Evolutionary conservation across 2,888 invertebrate species (phyloP).

Genomic region (Epinotia bilunana): DNA sequence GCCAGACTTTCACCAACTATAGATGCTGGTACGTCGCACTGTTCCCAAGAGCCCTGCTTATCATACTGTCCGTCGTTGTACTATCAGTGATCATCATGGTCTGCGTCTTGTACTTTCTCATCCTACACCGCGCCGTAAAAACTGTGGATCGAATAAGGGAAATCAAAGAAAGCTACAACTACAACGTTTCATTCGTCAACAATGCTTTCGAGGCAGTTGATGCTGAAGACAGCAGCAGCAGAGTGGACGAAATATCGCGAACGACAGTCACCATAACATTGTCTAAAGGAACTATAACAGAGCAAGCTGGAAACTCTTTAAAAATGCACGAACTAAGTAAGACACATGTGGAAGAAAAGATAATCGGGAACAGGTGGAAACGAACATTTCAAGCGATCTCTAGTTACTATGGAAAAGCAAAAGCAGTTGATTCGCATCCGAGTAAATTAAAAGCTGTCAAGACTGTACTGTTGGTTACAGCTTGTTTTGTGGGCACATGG

Average conservation of each 20-base stretch:
- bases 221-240: conserved; percentile 49
- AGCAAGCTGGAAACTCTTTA: conserved; percentile 46
- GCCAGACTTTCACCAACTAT: conserved; percentile 77
- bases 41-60: conserved; percentile 79
- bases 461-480: conserved; percentile 83
- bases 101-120: conserved; percentile 80
- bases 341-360: conserved; percentile 48
- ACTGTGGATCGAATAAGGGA: conserved; percentile 79
- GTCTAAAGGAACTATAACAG: conserved; percentile 53
- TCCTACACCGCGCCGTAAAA: conserved; percentile 80
- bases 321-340: conserved; percentile 51
- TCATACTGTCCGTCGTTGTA: conserved; percentile 78
- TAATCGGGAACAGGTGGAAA: conserved; percentile 46
- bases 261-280: conserved; percentile 56
- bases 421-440: conserved; percentile 57
- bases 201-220: conserved; percentile 58
- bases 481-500: conserved; percentile 85
- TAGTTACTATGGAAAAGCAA: conserved; percentile 51
- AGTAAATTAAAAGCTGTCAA: conserved; percentile 85
- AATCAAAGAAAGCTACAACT: conserved; percentile 58
- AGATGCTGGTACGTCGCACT: conserved; percentile 85
- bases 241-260: conserved; percentile 49
- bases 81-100: conserved; percentile 71
- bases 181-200: conserved; percentile 56
- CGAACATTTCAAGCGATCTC: conserved; percentile 52